Conservation (phyloP, 1,140 invertebrate species). For the Armadillidium nasatum region DNA sequence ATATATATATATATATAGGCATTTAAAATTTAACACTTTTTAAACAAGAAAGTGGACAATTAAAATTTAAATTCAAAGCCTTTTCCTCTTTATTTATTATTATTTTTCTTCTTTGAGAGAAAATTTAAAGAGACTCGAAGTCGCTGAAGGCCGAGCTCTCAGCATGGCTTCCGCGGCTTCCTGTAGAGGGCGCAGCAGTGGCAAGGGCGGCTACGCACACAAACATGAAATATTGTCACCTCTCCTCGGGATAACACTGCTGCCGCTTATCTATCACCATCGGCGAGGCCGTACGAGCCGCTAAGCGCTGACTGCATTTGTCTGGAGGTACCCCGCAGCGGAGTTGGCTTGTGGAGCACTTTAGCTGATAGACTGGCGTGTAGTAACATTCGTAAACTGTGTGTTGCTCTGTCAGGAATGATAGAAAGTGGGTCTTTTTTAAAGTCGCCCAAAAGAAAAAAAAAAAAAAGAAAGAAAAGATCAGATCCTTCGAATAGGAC, state of each 20-base stretch:
- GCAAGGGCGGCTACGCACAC: conserved; percentile 2
- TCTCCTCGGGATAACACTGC: conserved; percentile 2
- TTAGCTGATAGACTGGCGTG: too few relatives aligned
- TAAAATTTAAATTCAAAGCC: too few relatives aligned
- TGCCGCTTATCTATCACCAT: conserved; percentile 6
- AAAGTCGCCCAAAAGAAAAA: too few relatives aligned
- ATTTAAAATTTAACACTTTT: not conserved
- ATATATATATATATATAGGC: conserved; percentile 1
- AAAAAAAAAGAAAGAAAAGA: too few relatives aligned
- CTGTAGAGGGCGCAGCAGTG: conserved; percentile 7
- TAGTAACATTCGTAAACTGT: too few relatives aligned
- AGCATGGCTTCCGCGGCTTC: not conserved
- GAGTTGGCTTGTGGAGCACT: too few relatives aligned
- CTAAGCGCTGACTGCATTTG: conserved; percentile 2
- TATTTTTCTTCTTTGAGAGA: too few relatives aligned
- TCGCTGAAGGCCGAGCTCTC: not conserved
- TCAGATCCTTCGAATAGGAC: too few relatives aligned
- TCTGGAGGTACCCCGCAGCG: not conserved
- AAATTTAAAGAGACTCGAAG: not conserved
- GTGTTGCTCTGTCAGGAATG: too few relatives aligned
- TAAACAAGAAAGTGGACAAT: not conserved
- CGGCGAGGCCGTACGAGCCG: not conserved
- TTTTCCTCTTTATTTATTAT: too few relatives aligned
- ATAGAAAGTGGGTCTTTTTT: too few relatives aligned
- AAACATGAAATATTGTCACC: conserved; percentile 13